A percentile compares a stretch with the other conserved stretches of the same genome.
Evolutionary conservation across 1,140 invertebrate genomes (phyloP).

Genomic region (Venustaconcha ellipsiformis): DNA sequence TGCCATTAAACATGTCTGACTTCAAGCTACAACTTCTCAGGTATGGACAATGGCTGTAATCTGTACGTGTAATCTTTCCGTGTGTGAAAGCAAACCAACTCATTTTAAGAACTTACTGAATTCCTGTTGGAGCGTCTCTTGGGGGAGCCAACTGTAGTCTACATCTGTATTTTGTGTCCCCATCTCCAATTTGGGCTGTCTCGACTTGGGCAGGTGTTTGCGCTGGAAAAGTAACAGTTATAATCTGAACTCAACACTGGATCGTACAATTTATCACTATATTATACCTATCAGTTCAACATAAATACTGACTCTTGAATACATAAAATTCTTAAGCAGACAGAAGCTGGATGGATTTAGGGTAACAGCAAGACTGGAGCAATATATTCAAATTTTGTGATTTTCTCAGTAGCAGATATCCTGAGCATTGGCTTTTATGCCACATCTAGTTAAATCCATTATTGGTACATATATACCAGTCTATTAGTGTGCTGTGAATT

Average conservation of each 20-base stretch:
- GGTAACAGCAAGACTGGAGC: too few relatives aligned
- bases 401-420: too few relatives aligned
- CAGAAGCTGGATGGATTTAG: too few relatives aligned
- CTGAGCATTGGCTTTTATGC: too few relatives aligned
- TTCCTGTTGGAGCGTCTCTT: slow-evolving; percentile 74
- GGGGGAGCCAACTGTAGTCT: slow-evolving; percentile 98
- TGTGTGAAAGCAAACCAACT: too few relatives aligned
- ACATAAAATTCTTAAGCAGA: background rate
- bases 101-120: slow-evolving; percentile 46
- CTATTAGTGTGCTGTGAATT: too few relatives aligned
- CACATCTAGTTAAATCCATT: too few relatives aligned
- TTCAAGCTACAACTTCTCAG: background rate
- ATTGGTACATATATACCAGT: too few relatives aligned
- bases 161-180: slow-evolving; percentile 86
- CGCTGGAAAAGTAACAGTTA: slow-evolving; percentile 45
- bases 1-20: background rate
- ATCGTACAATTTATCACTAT: background rate
- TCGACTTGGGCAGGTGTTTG: slow-evolving; percentile 71
- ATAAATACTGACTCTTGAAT: slow-evolving; percentile 1
- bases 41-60: background rate
- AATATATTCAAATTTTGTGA: too few relatives aligned
- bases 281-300: background rate
- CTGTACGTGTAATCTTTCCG: background rate
- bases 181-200: slow-evolving; percentile 76
- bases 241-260: background rate